These are phyloP conservation scores for Hafferia zeledoni DNA, from an alignment of 2,797 vertebrate genomes.

Conservation along the genomic window DNA sequence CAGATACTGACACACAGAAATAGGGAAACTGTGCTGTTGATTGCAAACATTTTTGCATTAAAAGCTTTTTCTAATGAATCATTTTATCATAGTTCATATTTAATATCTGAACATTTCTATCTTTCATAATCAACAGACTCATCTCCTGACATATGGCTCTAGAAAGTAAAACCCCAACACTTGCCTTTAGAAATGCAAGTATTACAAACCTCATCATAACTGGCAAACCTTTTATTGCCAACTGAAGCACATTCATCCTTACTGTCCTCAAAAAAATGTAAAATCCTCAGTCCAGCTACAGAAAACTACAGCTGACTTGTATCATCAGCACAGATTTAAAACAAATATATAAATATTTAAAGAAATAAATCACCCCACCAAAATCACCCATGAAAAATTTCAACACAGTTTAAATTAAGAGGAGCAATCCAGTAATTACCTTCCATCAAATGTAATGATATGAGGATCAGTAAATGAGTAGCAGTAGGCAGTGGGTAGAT, in stretches of 20 bases:
- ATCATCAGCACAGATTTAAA: background rate
- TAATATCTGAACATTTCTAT: background rate
- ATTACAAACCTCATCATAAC: background rate
- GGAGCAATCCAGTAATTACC: conserved; percentile 76
- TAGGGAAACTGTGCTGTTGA: background rate
- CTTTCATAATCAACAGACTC: background rate
- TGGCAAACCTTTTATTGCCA: background rate
- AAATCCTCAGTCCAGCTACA: background rate
- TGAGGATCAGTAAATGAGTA: conserved; percentile 91
- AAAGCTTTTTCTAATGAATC: background rate
- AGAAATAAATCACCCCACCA: background rate
- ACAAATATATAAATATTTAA: background rate
- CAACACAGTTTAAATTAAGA: background rate
- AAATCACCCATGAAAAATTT: background rate
- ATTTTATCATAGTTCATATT: background rate
- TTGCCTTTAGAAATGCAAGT: background rate
- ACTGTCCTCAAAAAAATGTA: background rate
- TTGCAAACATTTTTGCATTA: background rate
- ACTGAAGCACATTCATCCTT: background rate
- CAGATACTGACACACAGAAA: background rate
- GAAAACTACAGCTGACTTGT: background rate
- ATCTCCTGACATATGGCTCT: background rate
- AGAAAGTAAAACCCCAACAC: background rate
- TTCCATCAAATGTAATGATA: conserved; percentile 90
- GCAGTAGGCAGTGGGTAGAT: conserved; percentile 84